A percentile compares a stretch with the other conserved stretches of the same genome.
These are phyloP conservation scores for Episyrphus balteatus DNA, from an alignment of 1,140 invertebrate genomes.

Conservation along the genomic window DNA sequence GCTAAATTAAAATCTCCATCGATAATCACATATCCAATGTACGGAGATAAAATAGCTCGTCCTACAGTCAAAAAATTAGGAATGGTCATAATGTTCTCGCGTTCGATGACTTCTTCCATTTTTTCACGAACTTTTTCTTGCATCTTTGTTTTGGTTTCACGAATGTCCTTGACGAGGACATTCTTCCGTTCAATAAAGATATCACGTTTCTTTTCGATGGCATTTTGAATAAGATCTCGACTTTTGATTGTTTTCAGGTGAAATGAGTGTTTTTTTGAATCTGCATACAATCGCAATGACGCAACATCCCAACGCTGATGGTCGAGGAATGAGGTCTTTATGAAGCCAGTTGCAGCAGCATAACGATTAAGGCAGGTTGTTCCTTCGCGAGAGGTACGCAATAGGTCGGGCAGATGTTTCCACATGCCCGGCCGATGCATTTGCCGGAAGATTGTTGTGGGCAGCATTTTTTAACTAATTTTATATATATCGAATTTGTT, in stretches of 20 bases:
- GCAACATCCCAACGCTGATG: constrained; percentile 28
- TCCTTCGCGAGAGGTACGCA: constrained; percentile 8
- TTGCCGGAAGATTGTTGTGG: constrained; percentile 27
- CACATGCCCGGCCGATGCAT: constrained; percentile 21
- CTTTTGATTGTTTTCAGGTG: constrained; percentile 35
- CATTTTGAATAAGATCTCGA: constrained; percentile 40
- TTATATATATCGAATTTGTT: too few species aligned
- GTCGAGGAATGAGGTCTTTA: constrained; percentile 29
- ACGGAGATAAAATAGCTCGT: constrained; percentile 74
- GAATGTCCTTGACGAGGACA: constrained; percentile 51
- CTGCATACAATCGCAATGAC: constrained; percentile 24
- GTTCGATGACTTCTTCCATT: constrained; percentile 57
- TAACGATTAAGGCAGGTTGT: constrained; percentile 31
- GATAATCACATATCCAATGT: constrained; percentile 70
- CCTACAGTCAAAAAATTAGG: constrained; percentile 81
- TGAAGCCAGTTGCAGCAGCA: constrained; percentile 31
- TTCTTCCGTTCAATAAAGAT: constrained; percentile 49
- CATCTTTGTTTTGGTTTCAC: constrained; percentile 52
- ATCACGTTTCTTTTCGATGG: constrained; percentile 46
- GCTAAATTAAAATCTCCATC: constrained; percentile 63
- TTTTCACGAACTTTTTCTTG: constrained; percentile 47
- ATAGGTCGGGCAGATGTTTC: constrained; percentile 14
- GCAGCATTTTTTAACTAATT: constrained; percentile 15
- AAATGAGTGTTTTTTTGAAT: constrained; percentile 27
- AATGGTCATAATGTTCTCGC: constrained; percentile 86